Base-by-base conservation (phyloP, 2,113 vertebrate genomes). In the Lophochroa leadbeateri region DNA sequence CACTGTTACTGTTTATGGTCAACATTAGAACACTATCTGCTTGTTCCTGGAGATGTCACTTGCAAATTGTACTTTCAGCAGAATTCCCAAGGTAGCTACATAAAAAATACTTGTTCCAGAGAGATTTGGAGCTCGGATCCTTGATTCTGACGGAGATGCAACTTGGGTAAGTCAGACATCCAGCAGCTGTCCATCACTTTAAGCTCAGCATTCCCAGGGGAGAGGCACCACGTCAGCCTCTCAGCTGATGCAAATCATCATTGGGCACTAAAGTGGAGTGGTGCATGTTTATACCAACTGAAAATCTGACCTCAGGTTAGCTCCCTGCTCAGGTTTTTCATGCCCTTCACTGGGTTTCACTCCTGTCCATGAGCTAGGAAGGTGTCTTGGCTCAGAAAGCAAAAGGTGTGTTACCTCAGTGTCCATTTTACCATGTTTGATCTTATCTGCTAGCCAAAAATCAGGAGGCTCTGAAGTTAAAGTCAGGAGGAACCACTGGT, bases 121-220 rank as follows among this genome's bases (percentile, higher is more conserved):
- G 74, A 31, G 35, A 49, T 44, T 1, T 29, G 14, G 55, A 71
- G n/a, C 74, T 39, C 1, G 1, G 33, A 44, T 71, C 75, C 29
- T 35, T 9, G 10, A 18, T 3, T 14, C 10, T 10, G n/a, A n/a
- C 8, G 0, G 13, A 79, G 21, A 9, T 2, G 1, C 5, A 44
- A 11, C 39, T 16, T 15, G 2, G 24, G 25, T 31, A 12, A 84
- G 2, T 5, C 11, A 11, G 11, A 24, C 47, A n/a, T 69, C 28
- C 53, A 49, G 49, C 50, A 50, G 53, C 81, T 74, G 57, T 63
- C 37, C 17, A 2, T 49, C 9, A 6, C 49, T 81, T 52, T 4
- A 24, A 35, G 69, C 49, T 13, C 44, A 46, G 31, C 3, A 11
- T 44, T 83, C 63, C 10, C 49, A 28, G 11, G 1, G n/a, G 28